A percentile compares a stretch with the other conserved stretches of the same genome.
Conservation (phyloP, 2,113 vertebrate species). For the Salvelinus alpinus region DNA sequence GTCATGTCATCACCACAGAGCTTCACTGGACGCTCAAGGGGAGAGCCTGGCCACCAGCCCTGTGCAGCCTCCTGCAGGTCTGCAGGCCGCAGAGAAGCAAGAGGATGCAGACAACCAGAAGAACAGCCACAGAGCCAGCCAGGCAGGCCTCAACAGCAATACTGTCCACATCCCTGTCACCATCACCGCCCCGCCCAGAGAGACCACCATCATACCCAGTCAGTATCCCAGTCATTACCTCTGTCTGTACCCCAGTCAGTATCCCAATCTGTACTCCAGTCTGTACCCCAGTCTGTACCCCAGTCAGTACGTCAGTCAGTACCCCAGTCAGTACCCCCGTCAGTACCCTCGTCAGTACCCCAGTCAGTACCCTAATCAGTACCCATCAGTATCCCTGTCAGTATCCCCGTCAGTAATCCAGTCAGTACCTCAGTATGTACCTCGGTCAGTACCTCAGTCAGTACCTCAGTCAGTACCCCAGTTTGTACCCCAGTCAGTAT, state of each 20-base stretch:
- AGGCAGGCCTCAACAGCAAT: conserved; percentile 75
- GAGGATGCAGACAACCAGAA: conserved; percentile 94
- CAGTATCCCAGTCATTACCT: conserved; percentile 43
- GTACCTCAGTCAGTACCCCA: too few relatives aligned
- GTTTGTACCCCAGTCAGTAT: too few relatives aligned
- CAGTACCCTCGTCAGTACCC: not conserved
- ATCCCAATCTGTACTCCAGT: conserved; percentile 63
- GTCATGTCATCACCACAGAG: not conserved
- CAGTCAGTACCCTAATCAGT: too few relatives aligned
- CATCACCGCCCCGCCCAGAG: conserved; percentile 76
- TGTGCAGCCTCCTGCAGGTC: conserved; percentile 53
- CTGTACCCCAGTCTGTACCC: conserved; percentile 44
- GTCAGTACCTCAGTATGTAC: too few relatives aligned
- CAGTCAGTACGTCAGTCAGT: not conserved
- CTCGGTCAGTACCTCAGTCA: too few relatives aligned
- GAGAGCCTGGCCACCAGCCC: conserved; percentile 59
- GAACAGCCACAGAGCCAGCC: conserved; percentile 85
- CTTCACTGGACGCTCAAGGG: conserved; percentile 70
- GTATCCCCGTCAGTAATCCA: not conserved
- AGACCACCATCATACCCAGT: conserved; percentile 79
- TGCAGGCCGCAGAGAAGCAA: conserved; percentile 80
- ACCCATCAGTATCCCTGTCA: not conserved
- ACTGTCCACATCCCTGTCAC: conserved; percentile 84
- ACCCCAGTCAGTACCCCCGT: not conserved
- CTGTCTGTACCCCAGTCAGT: not conserved